Evolutionary conservation across 2,888 invertebrate species (phyloP).

Genomic region (Eudasyphora cyanicolor): DNA sequence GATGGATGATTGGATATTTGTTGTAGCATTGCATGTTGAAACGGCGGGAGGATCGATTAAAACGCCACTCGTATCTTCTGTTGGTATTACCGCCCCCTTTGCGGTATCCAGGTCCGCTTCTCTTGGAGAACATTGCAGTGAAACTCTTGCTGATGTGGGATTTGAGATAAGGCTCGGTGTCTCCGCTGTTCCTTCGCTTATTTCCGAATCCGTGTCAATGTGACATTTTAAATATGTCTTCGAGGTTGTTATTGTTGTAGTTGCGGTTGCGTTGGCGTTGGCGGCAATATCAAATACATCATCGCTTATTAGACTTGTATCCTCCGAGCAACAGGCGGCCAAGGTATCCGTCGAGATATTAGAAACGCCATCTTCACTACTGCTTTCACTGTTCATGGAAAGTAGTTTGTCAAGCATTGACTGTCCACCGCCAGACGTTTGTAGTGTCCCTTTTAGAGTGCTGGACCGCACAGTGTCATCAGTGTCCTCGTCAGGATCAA

Average conservation of each 20-base stretch:
- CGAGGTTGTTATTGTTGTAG: constrained; percentile 55
- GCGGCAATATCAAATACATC: constrained; percentile 73
- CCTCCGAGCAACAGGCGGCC: constrained; percentile 76
- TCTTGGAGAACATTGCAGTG: not conserved
- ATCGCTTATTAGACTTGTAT: constrained; percentile 76
- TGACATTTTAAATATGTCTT: constrained; percentile 53
- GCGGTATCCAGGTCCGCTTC: not conserved
- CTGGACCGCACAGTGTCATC: constrained; percentile 75
- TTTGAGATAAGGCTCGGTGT: constrained; percentile 33
- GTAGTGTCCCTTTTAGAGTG: constrained; percentile 67
- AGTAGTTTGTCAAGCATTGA: constrained; percentile 78
- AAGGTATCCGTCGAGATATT: constrained; percentile 77
- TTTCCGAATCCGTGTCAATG: constrained; percentile 3
- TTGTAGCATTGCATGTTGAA: not conserved
- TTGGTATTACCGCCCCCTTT: not conserved
- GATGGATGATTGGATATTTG: constrained; percentile 13
- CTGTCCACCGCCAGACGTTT: constrained; percentile 68
- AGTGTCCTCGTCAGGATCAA: constrained; percentile 76
- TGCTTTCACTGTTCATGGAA: constrained; percentile 78
- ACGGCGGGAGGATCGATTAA: constrained; percentile 25
- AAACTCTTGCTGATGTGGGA: not conserved
- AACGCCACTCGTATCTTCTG: constrained; percentile 15
- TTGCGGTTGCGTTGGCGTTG: constrained; percentile 48
- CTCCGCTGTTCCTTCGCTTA: constrained; percentile 32
- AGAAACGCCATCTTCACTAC: constrained; percentile 76